Conservation (phyloP, 1,140 invertebrate species). For the Harpegnathos saltator region DNA sequence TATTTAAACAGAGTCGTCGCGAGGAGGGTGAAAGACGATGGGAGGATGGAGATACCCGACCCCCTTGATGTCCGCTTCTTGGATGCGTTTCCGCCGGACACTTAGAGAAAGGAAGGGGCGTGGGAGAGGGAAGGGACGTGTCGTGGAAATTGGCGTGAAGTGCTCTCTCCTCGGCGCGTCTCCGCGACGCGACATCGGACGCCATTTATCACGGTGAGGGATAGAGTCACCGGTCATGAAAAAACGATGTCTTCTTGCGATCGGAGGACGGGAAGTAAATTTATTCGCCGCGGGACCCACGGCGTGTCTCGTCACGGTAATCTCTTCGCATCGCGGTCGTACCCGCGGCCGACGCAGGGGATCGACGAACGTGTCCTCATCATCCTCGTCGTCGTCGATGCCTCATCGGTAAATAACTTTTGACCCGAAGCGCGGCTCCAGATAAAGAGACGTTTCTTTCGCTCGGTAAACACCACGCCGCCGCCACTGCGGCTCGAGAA, state of each 20-base stretch:
- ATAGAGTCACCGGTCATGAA: constrained; percentile 36
- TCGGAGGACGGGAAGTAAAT: constrained; percentile 46
- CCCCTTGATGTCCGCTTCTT: no score
- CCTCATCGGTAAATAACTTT: constrained; percentile 9
- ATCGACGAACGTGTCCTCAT: neutral
- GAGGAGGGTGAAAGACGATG: no score
- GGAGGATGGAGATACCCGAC: no score
- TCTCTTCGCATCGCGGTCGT: neutral
- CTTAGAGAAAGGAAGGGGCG: no score
- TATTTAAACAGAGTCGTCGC: constrained; percentile 66
- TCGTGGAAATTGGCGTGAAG: constrained; percentile 48
- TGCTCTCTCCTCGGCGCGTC: constrained; percentile 28
- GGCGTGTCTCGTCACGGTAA: constrained; percentile 3
- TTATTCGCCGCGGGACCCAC: neutral
- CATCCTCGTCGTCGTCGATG: no score
- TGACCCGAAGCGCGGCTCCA: neutral
- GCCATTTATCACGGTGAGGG: constrained; percentile 50
- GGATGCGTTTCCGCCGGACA: constrained; percentile 6
- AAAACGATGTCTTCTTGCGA: constrained; percentile 40
- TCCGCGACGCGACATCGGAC: constrained; percentile 31
- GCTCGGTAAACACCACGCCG: constrained; percentile 27
- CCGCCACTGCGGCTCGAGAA: neutral
- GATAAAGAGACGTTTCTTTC: constrained; percentile 15
- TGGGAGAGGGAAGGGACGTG: neutral
- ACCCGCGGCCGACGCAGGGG: neutral